Base-by-base conservation (phyloP, 2,113 vertebrate species). In the Limanda limanda region DNA sequence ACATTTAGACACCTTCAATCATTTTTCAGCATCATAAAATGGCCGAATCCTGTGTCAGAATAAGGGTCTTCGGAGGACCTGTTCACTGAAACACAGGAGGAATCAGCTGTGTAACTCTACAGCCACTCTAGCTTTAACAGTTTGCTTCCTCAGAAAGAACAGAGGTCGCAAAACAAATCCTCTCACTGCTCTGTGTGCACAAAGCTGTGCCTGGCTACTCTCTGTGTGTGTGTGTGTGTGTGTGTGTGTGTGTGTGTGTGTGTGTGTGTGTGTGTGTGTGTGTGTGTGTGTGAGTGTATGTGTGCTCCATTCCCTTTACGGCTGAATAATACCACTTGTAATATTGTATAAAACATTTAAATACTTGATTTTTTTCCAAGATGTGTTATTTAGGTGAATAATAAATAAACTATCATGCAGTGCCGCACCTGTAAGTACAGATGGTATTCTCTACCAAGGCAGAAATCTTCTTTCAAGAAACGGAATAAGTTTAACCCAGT, bases 151-250 rank as follows among this genome's bases (percentile, higher is more conserved):
- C 64, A 66, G 42, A 64, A 42, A 64, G 60, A 81, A 70, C 3
- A 58, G 74, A 37, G 71, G 62, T 60, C 1, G 21, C 58, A 61
- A 74, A 76, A 84, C 69, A 80, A 81, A 87, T 78, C 56, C 20
- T 81, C 21, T 66, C 23, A 4, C 48, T 65, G 54, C 52, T 76
- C 48, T 64, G 65, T 59, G 65, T 23, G 64, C 66, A 3, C 24
- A 42, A 70, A 70, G 60, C 72, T 83, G n/a, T 64, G 60, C 61
- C 64, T 42, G 61, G 76, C 55, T 68, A 56, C 5, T 18, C 3
- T 48, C 15, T 18, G 15, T 17, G 14, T 2, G 6, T 45, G 48
- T 20, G 48, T 65, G 51, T 58, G n/a, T 37, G 61, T 25, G 25
- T 25, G 27, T 27, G 27, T 27, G 27, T 27, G 5, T 31, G 27